Conservation (phyloP, 2,113 vertebrate genomes). For the Calyptommatus sinebrachiatus region DNA sequence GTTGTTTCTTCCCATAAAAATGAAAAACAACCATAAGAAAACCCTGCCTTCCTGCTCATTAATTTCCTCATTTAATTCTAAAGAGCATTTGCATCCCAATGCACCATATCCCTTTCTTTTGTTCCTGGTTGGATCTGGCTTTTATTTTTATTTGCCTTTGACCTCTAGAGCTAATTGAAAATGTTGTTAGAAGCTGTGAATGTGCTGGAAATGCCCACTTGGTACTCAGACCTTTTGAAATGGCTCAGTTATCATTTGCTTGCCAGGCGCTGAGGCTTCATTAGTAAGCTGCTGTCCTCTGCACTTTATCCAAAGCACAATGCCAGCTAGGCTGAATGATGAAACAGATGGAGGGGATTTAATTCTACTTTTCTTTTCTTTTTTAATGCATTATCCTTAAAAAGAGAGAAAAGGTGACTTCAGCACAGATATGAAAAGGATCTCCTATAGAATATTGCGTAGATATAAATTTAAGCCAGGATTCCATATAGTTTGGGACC, state of each 20-base stretch:
- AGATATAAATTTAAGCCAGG: neutral
- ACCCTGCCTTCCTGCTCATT: conserved; percentile 38
- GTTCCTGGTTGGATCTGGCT: conserved; percentile 13
- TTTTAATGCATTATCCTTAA: conserved; percentile 16
- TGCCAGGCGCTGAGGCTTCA: conserved; percentile 45
- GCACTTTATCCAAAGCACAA: conserved; percentile 47
- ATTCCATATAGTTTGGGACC: neutral
- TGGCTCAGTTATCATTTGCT: conserved; percentile 48
- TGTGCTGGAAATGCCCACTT: conserved; percentile 60
- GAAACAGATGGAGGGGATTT: conserved; percentile 43
- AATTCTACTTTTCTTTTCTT: conserved; percentile 14
- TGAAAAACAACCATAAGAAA: conserved; percentile 27
- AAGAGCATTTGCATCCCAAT: conserved; percentile 56
- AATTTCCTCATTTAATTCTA: conserved; percentile 50
- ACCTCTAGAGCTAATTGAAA: conserved; percentile 62
- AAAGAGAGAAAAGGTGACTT: conserved; percentile 10
- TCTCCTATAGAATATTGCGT: neutral
- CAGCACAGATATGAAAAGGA: neutral
- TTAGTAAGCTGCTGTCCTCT: conserved; percentile 49
- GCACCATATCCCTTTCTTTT: conserved; percentile 52
- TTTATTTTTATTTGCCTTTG: conserved; percentile 42
- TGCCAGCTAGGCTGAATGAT: conserved; percentile 36
- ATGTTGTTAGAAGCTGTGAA: conserved; percentile 60
- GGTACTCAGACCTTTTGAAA: conserved; percentile 51
- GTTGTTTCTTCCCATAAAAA: conserved; percentile 44